Evolutionary conservation across 2,888 invertebrate species (phyloP).

Genomic region (Nematopogon swammerdamellus): DNA sequence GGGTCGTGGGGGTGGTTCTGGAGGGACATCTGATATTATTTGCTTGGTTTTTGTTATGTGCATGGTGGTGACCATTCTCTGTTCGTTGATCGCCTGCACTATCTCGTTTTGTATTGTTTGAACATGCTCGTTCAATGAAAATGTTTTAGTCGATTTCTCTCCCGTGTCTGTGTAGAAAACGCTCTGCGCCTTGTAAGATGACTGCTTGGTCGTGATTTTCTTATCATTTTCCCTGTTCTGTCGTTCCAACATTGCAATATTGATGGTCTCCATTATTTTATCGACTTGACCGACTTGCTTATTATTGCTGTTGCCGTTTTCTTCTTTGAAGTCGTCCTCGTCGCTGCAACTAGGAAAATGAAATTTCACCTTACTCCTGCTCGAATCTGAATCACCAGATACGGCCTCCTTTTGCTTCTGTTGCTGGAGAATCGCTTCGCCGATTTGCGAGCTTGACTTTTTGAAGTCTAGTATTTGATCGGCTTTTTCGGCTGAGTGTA

Average conservation of each 20-base stretch:
- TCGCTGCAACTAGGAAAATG: conserved; percentile 16
- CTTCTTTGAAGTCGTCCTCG: neutral
- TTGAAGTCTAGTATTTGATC: conserved; percentile 39
- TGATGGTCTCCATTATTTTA: conserved; percentile 27
- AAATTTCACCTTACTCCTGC: conserved; percentile 7
- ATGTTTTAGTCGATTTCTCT: conserved; percentile 7
- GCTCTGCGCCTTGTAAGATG: conserved; percentile 4
- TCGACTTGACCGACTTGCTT: conserved; percentile 8
- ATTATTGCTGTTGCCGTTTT: conserved; percentile 1
- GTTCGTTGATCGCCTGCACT: conserved; percentile 12
- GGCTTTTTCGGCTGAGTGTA: conserved; percentile 28
- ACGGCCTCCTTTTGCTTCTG: conserved; percentile 12
- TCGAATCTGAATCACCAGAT: neutral
- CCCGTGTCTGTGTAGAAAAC: conserved; percentile 13
- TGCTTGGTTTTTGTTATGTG: neutral
- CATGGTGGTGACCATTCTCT: conserved; percentile 6
- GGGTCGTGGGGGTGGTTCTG: conserved; percentile 23
- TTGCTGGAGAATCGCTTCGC: conserved; percentile 31
- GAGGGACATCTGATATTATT: conserved; percentile 11
- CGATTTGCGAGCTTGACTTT: conserved; percentile 35
- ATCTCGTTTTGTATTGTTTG: conserved; percentile 12
- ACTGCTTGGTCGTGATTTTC: conserved; percentile 5
- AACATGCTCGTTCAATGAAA: conserved; percentile 11
- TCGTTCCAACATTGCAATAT: conserved; percentile 26
- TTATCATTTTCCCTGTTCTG: conserved; percentile 10